Conservation (phyloP, 2,113 vertebrate genomes). For the Peucedramus taeniatus region DNA sequence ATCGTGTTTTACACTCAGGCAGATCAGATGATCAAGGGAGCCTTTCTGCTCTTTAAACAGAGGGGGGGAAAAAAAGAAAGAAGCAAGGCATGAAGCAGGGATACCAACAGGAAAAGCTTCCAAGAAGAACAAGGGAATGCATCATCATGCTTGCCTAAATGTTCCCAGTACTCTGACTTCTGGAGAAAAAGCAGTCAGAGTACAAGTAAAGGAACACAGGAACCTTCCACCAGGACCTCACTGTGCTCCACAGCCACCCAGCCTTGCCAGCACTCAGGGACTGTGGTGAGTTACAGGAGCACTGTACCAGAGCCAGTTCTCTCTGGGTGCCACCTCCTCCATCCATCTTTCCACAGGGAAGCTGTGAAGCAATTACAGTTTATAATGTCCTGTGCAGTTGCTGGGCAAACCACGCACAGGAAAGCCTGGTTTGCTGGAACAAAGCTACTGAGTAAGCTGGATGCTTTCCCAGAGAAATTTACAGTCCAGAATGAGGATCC, state of each 20-base stretch:
- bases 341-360: not conserved
- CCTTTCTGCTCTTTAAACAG: not conserved
- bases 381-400: not conserved
- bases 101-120: not conserved
- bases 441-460: not conserved
- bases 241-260: not conserved
- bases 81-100: not conserved
- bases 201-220: not conserved
- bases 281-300: not conserved
- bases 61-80: rapidly evolving
- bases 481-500: not conserved
- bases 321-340: not conserved
- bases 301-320: not conserved
- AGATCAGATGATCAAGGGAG: not conserved
- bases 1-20: not conserved
- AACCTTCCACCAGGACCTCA: rapidly evolving
- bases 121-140: not conserved
- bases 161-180: not conserved
- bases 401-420: not conserved
- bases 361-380: not conserved
- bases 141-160: not conserved
- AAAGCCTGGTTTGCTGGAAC: not conserved
- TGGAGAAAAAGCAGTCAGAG: not conserved
- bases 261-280: not conserved
- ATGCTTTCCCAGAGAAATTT: not conserved